These are phyloP conservation scores for Ctenoplectra terminalis DNA, from an alignment of 1,140 invertebrate genomes.

Conservation along the genomic window DNA sequence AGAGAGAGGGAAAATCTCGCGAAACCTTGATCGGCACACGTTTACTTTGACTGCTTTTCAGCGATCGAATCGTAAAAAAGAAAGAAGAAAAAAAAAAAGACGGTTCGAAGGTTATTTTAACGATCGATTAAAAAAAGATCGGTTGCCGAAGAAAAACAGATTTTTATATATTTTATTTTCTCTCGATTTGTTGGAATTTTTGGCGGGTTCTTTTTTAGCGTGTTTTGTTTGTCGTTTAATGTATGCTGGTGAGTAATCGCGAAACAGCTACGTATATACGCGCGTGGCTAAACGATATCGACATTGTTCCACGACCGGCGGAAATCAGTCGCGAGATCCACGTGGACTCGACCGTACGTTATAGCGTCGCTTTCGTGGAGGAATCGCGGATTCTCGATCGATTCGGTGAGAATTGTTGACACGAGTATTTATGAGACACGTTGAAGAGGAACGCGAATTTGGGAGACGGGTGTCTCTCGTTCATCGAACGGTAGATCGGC, in stretches of 20 bases:
- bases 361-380: neutral
- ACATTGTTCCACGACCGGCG: neutral
- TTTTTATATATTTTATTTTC: too few relatives aligned
- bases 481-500: neutral
- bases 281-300: neutral
- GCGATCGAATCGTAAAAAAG: too few relatives aligned
- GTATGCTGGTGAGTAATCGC: neutral
- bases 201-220: neutral
- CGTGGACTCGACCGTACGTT: constrained; percentile 9
- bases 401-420: neutral
- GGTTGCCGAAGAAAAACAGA: too few relatives aligned
- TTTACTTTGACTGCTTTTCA: too few relatives aligned
- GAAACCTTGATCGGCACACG: too few relatives aligned
- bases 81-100: too few relatives aligned
- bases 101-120: too few relatives aligned
- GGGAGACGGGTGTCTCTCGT: neutral
- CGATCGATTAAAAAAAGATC: too few relatives aligned
- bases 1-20: neutral
- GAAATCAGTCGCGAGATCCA: neutral
- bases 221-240: neutral
- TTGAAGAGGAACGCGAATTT: neutral
- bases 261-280: neutral
- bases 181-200: neutral
- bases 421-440: constrained; percentile 2
- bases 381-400: neutral